These are phyloP conservation scores for Watsonalla binaria DNA, from an alignment of 2,888 invertebrate genomes.

Conservation along the genomic window DNA sequence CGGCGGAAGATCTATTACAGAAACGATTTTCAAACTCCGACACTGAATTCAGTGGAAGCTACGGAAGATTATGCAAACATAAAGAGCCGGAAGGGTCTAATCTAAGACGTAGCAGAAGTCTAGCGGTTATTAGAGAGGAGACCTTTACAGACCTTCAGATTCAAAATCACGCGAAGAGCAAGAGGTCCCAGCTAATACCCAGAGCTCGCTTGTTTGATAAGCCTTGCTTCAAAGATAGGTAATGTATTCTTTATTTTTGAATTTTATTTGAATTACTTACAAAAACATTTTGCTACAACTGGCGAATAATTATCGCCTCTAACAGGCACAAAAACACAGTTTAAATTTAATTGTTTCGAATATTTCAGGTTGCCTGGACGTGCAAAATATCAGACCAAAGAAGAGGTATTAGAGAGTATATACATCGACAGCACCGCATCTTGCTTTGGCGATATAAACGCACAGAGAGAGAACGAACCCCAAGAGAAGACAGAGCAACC, in stretches of 20 bases:
- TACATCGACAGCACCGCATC: constrained; percentile 74
- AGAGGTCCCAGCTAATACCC: constrained; percentile 88
- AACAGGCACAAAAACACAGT: too few species aligned
- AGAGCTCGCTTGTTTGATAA: constrained; percentile 88
- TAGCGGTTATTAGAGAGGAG: constrained; percentile 88
- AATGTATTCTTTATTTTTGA: constrained; percentile 24
- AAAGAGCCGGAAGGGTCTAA: constrained; percentile 74
- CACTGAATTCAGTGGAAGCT: constrained; percentile 69
- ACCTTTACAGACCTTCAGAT: constrained; percentile 84
- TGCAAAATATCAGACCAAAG: constrained; percentile 72
- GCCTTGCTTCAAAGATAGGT: constrained; percentile 86
- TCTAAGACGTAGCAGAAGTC: constrained; percentile 83
- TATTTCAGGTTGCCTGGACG: constrained; percentile 69
- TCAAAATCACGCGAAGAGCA: constrained; percentile 80
- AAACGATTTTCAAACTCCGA: constrained; percentile 69
- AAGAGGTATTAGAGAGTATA: constrained; percentile 72
- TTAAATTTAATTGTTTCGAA: neutral
- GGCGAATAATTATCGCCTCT: too few species aligned
- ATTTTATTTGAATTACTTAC: neutral
- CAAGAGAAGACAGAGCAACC: constrained; percentile 45
- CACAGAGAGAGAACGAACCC: constrained; percentile 54
- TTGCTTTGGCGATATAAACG: constrained; percentile 72
- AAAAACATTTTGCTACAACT: too few species aligned
- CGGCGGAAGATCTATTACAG: constrained; percentile 66
- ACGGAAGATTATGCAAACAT: constrained; percentile 71